Evolutionary conservation across 2,797 vertebrate genomes (phyloP).

Genomic region (Oophaga sylvatica): DNA sequence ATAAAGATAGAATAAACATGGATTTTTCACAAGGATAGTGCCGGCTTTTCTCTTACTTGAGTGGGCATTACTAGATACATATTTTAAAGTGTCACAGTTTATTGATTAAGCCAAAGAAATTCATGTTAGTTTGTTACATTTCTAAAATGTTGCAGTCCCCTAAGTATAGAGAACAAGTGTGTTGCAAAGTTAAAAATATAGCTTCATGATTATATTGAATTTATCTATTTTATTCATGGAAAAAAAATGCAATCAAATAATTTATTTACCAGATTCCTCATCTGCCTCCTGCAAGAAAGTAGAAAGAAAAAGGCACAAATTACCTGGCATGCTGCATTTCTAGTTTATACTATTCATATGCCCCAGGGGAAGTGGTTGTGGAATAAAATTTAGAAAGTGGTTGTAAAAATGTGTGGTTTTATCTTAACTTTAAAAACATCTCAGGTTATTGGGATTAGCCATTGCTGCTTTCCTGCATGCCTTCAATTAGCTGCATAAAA

Average conservation of each 20-base stretch:
- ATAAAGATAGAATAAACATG: too few species aligned
- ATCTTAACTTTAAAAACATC: conserved; percentile 72
- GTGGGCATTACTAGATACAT: too few species aligned
- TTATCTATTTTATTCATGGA: conserved; percentile 19
- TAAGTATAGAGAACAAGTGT: background rate
- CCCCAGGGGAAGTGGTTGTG: conserved; percentile 62
- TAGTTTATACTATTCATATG: conserved; percentile 49
- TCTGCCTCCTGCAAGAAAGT: conserved; percentile 27
- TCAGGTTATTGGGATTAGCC: conserved; percentile 76
- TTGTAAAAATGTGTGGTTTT: conserved; percentile 74
- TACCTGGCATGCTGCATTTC: conserved; percentile 27
- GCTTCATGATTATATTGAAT: background rate
- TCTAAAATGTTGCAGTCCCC: background rate
- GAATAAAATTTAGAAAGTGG: conserved; percentile 69
- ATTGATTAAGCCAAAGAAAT: too few species aligned
- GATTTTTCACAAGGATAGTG: too few species aligned
- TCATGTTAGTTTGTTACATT: too few species aligned
- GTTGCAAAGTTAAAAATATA: background rate
- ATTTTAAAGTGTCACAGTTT: too few species aligned
- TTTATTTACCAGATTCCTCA: conserved; percentile 50
- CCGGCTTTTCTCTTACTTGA: too few species aligned
- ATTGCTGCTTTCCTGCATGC: conserved; percentile 78
- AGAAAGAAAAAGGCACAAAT: conserved; percentile 25
- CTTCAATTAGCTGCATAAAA: conserved; percentile 83
- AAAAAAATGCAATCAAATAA: conserved; percentile 27